Base-by-base conservation (phyloP, 2,797 vertebrate genomes). In the Caiman crocodilus region DNA sequence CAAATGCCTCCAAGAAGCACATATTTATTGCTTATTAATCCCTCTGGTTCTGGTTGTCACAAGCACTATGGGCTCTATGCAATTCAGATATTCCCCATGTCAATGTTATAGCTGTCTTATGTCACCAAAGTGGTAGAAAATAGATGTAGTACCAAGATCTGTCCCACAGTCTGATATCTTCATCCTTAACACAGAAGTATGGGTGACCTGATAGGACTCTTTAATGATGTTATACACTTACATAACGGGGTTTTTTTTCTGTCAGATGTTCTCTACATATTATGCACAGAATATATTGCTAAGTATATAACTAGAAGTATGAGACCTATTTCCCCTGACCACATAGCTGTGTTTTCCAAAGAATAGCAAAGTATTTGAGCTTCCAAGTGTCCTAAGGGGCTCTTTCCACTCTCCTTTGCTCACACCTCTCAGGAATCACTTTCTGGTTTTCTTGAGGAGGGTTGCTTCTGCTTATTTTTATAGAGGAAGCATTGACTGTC, bases 391-490 rank as follows among this genome's bases (percentile, higher is more conserved):
- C 95, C 82, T 61, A 17, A 81, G 65, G 65, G 71, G 55, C 11
- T 56, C 42, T 60, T 93, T 82, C 23, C 55, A 23, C 25, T 82
- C 35, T 78, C 17, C 63, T 94, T 90, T 79, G 42, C 75, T 85
- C 56, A 83, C 14, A 77, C 61, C 26, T 84, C 93, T 91, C 76
- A 79, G 85, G 89, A 87, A 75, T 89, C 67, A 9, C 50, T 80
- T 83, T 42, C 42, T 89, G 11, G 28, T 88, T 92, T 88, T 86
- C 90, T 85, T 42, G 20, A 78, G 50, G 58, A 79, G n/a, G 71
- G 87, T 88, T 2, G 0, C 18, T 84, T 92, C 59, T 91, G 32
- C 9, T 87, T 89, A 35, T 74, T 92, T 88, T 61, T 84, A 26
- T 75, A 90, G 92, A 85, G 23, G 90, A 91, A 92, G 55, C 25